Evolutionary conservation across 2,888 invertebrate species (phyloP), one percentile per base, ranked within the genome.

Genomic region (Clitarchus hookeri): DNA sequence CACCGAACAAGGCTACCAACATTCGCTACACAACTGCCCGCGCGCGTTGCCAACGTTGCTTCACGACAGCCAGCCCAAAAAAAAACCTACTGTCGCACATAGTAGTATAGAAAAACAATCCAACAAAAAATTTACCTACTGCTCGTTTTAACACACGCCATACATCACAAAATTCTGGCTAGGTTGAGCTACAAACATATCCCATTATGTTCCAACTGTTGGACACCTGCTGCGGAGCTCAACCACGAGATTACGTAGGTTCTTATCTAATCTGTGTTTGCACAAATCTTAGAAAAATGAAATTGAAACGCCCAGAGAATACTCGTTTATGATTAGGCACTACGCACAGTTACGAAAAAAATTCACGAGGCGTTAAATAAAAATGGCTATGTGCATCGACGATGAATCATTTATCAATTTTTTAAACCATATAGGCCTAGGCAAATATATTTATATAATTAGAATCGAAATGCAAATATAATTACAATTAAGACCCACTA

Each of bases 251-350:
- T 65, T 65, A 65, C 65, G n/a, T 65, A 23, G 11, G 6, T 65
- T 23, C 65, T 65, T 65, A 65, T 65, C 65, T 65, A 65, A 65
- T 65, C 65, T 65, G 65, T 65, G 65, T 65, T 65, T 65, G 65
- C 65, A 16, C 23, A 16, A 11, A 65, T 65, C 65, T 19, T 23
- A 23, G n/a, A n/a, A 19, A 65, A 23, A 19, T 65, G 65, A 23
- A 19, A 65, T 19, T 65, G 16, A 65, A 65, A 65, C 65, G 65
- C 19, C n/a, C 65, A 8, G n/a, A 65, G n/a, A 65, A n/a, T 65
- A 65, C 65, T 53, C 12, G n/a, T 23, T 65, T n/a, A n/a, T 65
- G 65, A 65, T 65, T 23, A 65, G 65, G 65, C 65, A 65, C 65
- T 16, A 65, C 23, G 65, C 65, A n/a, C 6, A 6, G 11, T 48